A percentile compares a stretch with the other conserved stretches of the same genome.
These are phyloP conservation scores for Drosophila barbarae DNA, from an alignment of 2,888 invertebrate genomes.

Conservation along the genomic window DNA sequence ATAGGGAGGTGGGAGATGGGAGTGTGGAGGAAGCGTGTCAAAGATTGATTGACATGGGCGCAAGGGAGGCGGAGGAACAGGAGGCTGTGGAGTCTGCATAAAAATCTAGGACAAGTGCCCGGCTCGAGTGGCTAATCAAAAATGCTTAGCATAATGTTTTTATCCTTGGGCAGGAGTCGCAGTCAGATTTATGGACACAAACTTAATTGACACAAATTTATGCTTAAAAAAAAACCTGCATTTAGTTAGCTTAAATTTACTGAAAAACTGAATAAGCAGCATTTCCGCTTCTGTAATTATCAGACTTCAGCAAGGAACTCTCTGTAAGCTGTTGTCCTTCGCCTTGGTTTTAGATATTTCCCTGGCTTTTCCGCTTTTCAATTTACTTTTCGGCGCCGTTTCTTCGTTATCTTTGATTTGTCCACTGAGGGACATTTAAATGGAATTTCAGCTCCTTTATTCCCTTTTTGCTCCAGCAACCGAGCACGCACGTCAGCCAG, in stretches of 20 bases:
- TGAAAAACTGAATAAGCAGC: neutral
- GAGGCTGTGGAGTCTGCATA: conserved; percentile 17
- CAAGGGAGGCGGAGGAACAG: neutral
- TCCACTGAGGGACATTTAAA: conserved; percentile 71
- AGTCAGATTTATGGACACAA: conserved; percentile 43
- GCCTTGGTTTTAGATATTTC: neutral
- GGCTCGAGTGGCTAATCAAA: conserved; percentile 29
- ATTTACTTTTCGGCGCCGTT: conserved; percentile 32
- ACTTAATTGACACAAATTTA: conserved; percentile 38
- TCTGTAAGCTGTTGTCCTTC: neutral
- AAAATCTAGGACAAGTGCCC: conserved; percentile 24
- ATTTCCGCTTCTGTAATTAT: neutral
- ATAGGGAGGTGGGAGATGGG: neutral
- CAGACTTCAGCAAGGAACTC: neutral
- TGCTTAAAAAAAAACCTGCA: neutral
- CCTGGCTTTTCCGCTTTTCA: conserved; percentile 30
- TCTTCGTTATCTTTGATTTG: conserved; percentile 71
- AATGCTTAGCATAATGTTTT: conserved; percentile 23
- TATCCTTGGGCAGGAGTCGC: neutral
- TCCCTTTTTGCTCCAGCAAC: conserved; percentile 24
- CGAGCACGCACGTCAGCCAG: conserved; percentile 21
- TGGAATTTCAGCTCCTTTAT: conserved; percentile 48
- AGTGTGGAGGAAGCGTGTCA: conserved; percentile 10
- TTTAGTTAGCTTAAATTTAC: neutral
- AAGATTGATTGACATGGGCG: conserved; percentile 39